Base-by-base conservation (phyloP, 2,797 vertebrate species). In the Carapus acus region DNA sequence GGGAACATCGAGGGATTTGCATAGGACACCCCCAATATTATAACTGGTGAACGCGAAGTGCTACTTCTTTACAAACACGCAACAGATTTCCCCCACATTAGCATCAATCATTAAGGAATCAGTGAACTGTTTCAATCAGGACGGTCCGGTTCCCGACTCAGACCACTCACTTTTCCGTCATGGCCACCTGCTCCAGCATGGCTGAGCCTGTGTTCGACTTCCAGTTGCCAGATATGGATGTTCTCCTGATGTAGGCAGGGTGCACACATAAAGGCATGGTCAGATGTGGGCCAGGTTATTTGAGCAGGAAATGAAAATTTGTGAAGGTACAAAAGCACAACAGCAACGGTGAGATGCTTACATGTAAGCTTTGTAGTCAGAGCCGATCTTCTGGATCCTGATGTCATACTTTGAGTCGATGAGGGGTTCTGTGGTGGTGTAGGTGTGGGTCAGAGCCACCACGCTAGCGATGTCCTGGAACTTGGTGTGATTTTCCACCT, bases 401-500 rank as follows among this genome's bases (percentile, higher is more conserved):
- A 99, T 93, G 82, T 98, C 96, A 19, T 99, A 99, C 77, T 99
- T 99, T 78, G 94, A 92, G 44, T 98, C 96, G 49, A 99, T 87
- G 79, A 93, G 96, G 44, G 96, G 94, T 57, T 99, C 96, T 8
- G 93, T 92, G 48, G 94, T 98, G 67, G 93, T 93, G 74, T 99
- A 99, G 15, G 96, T 97, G 85, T 99, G 94, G 27, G 96, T 95
- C 58, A 99, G 90, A 44, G 96, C 96, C 70, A 99, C 94, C 39
- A 98, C 93, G 22, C 96, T 98, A 72, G 93, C 93, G 62, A 99
- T 94, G 83, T 99, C 96, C 89, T 99, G 96, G 88, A 97, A 99
- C 87, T 98, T 96, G 62, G 89, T 92, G 85, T 97, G 96, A 83
- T 95, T 96, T 69, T 97, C 94, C 66, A 96, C 94, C 78, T 97